phyloP scores from a whole-genome alignment of 2,888 invertebrate genomes.

The Rotaria socialis region DNA sequence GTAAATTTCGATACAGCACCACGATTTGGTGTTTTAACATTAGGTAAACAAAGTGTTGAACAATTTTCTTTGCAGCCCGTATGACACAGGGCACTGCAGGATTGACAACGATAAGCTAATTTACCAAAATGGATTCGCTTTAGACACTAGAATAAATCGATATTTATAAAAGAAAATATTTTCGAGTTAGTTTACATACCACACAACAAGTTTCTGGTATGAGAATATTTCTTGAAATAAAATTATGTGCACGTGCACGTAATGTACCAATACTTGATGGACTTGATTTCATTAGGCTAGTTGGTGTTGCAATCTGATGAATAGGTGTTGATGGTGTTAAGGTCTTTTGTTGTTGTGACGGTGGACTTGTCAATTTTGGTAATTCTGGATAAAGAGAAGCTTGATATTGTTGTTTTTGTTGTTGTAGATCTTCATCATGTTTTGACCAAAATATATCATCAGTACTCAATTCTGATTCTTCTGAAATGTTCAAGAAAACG shows the following conservation, averaged over 20 bases:
- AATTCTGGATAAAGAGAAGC: neutral
- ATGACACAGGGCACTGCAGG: slow-evolving; percentile 42
- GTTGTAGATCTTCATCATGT: slow-evolving; percentile 22
- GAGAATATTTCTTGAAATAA: slow-evolving; percentile 13
- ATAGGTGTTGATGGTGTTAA: slow-evolving; percentile 33
- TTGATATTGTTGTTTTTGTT: slow-evolving; percentile 12
- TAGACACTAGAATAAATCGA: neutral
- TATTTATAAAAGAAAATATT: too few relatives aligned
- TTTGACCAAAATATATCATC: slow-evolving; percentile 22
- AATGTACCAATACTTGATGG: slow-evolving; percentile 34
- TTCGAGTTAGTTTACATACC: neutral
- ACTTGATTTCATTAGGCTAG: neutral
- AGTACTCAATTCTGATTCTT: slow-evolving; percentile 27
- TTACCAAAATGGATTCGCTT: slow-evolving; percentile 46
- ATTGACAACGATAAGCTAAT: slow-evolving; percentile 42
- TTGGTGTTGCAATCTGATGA: slow-evolving; percentile 30
- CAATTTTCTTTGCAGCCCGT: slow-evolving; percentile 45
- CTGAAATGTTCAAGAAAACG: neutral
- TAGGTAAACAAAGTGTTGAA: slow-evolving; percentile 39
- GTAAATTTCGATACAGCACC: slow-evolving; percentile 42
- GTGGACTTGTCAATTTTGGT: neutral
- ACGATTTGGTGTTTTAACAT: slow-evolving; percentile 41
- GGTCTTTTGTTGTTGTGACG: slow-evolving; percentile 8
- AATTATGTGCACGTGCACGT: slow-evolving; percentile 37
- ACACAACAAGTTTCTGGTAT: slow-evolving; percentile 36